Evolutionary conservation across 2,888 invertebrate genomes (phyloP).

Genomic region (Eurytoma californica): DNA sequence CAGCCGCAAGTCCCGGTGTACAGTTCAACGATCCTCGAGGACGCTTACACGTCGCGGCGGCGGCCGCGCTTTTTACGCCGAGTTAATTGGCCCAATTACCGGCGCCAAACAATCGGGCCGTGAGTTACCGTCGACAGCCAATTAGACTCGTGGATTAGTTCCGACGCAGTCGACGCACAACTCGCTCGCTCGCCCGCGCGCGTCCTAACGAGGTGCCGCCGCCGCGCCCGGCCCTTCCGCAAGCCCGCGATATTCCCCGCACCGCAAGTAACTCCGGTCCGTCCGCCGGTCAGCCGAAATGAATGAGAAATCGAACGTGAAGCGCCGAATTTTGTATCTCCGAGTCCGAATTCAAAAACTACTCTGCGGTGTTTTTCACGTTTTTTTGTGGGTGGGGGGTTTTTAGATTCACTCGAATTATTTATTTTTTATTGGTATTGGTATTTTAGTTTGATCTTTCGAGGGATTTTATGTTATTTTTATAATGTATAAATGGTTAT

Average conservation of each 20-base stretch:
- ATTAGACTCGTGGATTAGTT: slow-evolving; percentile 72
- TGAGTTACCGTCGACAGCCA: slow-evolving; percentile 69
- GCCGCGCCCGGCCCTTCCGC: neutral
- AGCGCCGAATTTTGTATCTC: too few species aligned
- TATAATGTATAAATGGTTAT: too few species aligned
- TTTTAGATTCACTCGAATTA: too few species aligned
- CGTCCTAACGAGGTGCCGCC: slow-evolving; percentile 45
- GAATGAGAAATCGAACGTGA: neutral
- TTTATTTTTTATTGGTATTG: too few species aligned
- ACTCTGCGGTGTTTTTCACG: too few species aligned
- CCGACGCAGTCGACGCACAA: slow-evolving; percentile 44
- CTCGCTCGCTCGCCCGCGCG: slow-evolving; percentile 6
- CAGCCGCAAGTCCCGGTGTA: neutral
- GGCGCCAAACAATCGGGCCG: slow-evolving; percentile 64
- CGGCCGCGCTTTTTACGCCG: slow-evolving; percentile 67
- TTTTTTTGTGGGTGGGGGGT: too few species aligned
- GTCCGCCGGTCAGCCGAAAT: neutral
- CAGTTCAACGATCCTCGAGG: slow-evolving; percentile 58
- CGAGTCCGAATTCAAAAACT: too few species aligned
- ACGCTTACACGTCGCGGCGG: slow-evolving; percentile 63
- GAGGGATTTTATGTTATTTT: too few species aligned
- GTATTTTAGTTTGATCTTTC: too few species aligned
- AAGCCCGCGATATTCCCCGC: neutral
- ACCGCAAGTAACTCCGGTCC: slow-evolving; percentile 51
- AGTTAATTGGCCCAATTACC: slow-evolving; percentile 74